These are phyloP conservation scores for Pseudotriccus pelzelni DNA, from an alignment of 2,797 vertebrate genomes.

Conservation along the genomic window DNA sequence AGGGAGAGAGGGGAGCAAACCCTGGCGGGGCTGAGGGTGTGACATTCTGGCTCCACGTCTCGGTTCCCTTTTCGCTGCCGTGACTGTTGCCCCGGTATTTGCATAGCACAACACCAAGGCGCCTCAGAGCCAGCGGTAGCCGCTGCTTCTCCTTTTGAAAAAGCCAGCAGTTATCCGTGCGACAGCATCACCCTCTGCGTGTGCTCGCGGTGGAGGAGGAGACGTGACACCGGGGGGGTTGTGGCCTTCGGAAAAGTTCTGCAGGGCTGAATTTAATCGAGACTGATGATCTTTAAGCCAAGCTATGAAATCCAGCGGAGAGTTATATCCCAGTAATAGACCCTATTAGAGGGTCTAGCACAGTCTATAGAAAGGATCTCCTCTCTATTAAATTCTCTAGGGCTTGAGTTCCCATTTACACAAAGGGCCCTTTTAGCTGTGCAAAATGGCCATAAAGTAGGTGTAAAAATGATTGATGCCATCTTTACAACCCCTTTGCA, in stretches of 20 bases:
- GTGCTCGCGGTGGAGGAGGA: not conserved
- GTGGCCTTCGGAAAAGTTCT: constrained; percentile 1
- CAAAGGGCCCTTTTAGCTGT: constrained; percentile 39
- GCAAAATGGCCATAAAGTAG: constrained; percentile 54
- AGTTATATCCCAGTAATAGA: constrained; percentile 28
- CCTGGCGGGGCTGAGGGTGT: constrained; percentile 5
- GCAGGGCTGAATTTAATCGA: constrained; percentile 24
- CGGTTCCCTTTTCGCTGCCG: constrained; percentile 59
- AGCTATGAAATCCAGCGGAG: not conserved
- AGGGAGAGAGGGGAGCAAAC: not conserved
- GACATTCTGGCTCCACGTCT: constrained; percentile 56
- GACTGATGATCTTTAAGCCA: constrained; percentile 5
- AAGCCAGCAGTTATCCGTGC: not conserved
- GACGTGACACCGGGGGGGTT: not conserved
- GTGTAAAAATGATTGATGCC: constrained; percentile 55
- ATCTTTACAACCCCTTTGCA: constrained; percentile 24
- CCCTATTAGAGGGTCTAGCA: not conserved
- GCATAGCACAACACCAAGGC: constrained; percentile 61
- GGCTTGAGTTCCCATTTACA: constrained; percentile 51
- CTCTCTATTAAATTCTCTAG: constrained; percentile 52
- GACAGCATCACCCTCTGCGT: not conserved
- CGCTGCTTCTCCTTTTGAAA: not conserved
- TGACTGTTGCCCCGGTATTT: constrained; percentile 47
- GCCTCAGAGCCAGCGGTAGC: constrained; percentile 15
- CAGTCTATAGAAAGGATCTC: constrained; percentile 34